These are phyloP conservation scores for Lithobius niger DNA, from an alignment of 1,140 invertebrate species.

Conservation along the genomic window DNA sequence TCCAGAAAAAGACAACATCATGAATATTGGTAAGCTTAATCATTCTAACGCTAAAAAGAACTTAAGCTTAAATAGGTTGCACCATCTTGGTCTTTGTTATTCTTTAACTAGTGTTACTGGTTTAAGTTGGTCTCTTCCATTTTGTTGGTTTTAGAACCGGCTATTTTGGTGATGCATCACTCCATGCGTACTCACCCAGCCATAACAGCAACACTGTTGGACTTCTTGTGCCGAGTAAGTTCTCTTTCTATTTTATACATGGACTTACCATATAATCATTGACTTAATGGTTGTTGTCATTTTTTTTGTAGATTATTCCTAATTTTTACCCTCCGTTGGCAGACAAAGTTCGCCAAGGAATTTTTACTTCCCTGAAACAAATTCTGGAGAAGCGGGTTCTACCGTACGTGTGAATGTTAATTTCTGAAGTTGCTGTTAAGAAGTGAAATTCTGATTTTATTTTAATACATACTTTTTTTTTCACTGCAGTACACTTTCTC, in stretches of 20 bases:
- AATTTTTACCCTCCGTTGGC: conserved; percentile 76
- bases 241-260: conserved; percentile 1
- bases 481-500: conserved; percentile 50
- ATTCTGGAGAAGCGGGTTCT: conserved; percentile 91
- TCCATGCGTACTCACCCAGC: conserved; percentile 90
- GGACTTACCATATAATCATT: background rate
- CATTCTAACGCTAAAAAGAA: conserved; percentile 1
- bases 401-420: conserved; percentile 35
- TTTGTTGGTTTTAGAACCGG: conserved; percentile 64
- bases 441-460: background rate
- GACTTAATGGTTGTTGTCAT: conserved; percentile 10
- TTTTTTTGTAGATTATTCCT: conserved; percentile 61
- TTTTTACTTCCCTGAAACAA: conserved; percentile 78
- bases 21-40: conserved; percentile 65
- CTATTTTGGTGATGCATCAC: conserved; percentile 94
- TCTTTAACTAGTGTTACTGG: conserved; percentile 4
- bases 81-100: conserved; percentile 7
- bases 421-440: background rate
- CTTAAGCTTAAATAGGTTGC: background rate
- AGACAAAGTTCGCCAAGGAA: conserved; percentile 74
- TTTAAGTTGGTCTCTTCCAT: conserved; percentile 11
- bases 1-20: conserved; percentile 90
- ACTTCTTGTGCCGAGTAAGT: conserved; percentile 77
- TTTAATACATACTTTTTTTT: background rate
- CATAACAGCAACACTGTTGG: conserved; percentile 83